phyloP scores from a whole-genome alignment of 2,888 invertebrate species.

The Drosophila limbata region DNA sequence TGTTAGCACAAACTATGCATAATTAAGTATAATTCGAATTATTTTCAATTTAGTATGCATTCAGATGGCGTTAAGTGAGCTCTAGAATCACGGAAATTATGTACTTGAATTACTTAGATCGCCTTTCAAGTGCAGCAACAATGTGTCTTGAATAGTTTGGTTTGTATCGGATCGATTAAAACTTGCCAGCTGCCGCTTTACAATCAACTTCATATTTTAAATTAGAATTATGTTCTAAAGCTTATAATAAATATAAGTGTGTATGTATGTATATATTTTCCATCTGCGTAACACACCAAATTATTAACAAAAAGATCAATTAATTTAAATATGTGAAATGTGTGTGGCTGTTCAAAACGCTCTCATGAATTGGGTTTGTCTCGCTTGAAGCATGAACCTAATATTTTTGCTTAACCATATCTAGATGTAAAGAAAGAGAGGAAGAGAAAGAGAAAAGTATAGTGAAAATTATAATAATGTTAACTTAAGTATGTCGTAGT shows the following conservation, averaged over 20 bases:
- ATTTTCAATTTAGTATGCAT: slow-evolving; percentile 39
- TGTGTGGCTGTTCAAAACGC: slow-evolving; percentile 59
- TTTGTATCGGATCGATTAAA: slow-evolving; percentile 35
- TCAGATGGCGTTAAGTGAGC: slow-evolving; percentile 14
- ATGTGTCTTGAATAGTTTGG: slow-evolving; percentile 10
- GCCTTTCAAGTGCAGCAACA: slow-evolving; percentile 1
- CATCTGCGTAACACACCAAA: slow-evolving; percentile 55
- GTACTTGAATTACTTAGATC: not conserved
- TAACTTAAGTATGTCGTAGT: not conserved
- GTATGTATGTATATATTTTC: slow-evolving; percentile 41
- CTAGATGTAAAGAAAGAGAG: slow-evolving; percentile 72
- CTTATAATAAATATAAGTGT: slow-evolving; percentile 72
- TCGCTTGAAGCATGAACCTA: slow-evolving; percentile 72
- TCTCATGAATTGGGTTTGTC: slow-evolving; percentile 55
- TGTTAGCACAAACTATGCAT: slow-evolving; percentile 8
- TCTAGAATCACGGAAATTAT: slow-evolving; percentile 9
- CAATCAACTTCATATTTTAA: slow-evolving; percentile 50
- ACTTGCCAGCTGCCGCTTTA: slow-evolving; percentile 44
- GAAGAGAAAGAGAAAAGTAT: slow-evolving; percentile 40
- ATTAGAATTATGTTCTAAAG: slow-evolving; percentile 66
- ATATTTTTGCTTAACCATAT: slow-evolving; percentile 85
- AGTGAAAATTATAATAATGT: slow-evolving; percentile 16
- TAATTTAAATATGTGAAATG: slow-evolving; percentile 37
- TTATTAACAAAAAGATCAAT: slow-evolving; percentile 54
- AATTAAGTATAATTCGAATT: slow-evolving; percentile 12